Percentiles rank a stretch among this genome's conserved stretches.
These are phyloP conservation scores for Pyralis farinalis DNA, from an alignment of 2,888 invertebrate genomes.

Conservation along the genomic window DNA sequence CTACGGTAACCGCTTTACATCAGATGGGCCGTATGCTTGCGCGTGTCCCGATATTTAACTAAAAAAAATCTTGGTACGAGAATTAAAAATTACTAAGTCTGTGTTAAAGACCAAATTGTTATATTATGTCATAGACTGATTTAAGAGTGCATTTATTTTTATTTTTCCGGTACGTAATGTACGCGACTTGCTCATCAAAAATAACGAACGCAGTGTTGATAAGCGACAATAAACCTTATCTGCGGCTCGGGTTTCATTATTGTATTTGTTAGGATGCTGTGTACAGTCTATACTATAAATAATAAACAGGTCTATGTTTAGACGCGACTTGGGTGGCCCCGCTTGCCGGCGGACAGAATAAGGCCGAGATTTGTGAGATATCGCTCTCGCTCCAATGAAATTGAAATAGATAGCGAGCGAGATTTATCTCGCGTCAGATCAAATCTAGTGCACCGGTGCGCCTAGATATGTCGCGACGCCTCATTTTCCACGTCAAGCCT, in stretches of 20 bases:
- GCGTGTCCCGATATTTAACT: too few species aligned
- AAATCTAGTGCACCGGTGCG: conserved; percentile 66
- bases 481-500: conserved; percentile 42
- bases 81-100: too few species aligned
- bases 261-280: conserved; percentile 39
- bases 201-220: conserved; percentile 19
- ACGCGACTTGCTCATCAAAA: conserved; percentile 15
- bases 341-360: conserved; percentile 58
- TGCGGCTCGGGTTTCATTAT: conserved; percentile 51
- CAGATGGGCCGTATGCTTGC: too few species aligned
- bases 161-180: conserved; percentile 27
- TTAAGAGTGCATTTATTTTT: conserved; percentile 32
- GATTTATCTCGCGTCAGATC: conserved; percentile 68
- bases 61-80: too few species aligned
- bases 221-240: conserved; percentile 37
- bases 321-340: conserved; percentile 70
- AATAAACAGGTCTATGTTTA: conserved; percentile 71
- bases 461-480: conserved; percentile 58
- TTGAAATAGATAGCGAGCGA: conserved; percentile 68
- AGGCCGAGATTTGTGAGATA: conserved; percentile 73
- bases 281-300: conserved; percentile 44
- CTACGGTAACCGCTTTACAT: too few species aligned
- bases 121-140: too few species aligned
- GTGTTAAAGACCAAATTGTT: too few species aligned
- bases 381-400: conserved; percentile 62